phyloP scores from a whole-genome alignment of 2,797 vertebrate species.

The Neopelma chrysocephalum region DNA sequence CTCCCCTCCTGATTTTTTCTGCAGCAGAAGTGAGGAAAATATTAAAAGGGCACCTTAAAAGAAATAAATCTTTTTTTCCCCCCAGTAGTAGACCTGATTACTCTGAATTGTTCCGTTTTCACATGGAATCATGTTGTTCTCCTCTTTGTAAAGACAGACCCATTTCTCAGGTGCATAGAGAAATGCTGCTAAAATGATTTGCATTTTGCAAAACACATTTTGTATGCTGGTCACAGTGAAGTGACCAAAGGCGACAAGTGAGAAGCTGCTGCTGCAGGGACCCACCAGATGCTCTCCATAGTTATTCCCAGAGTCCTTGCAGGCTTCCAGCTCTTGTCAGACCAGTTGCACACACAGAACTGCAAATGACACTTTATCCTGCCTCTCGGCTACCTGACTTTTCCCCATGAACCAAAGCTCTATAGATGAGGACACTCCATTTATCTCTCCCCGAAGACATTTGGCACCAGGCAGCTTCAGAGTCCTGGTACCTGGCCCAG shows the following conservation, averaged over 20 bases:
- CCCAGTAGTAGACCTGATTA: neutral
- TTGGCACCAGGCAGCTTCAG: neutral
- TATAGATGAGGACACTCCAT: fast-evolving
- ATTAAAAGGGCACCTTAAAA: neutral
- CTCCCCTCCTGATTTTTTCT: neutral
- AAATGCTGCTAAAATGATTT: neutral
- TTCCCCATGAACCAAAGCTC: neutral
- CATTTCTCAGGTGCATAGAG: neutral
- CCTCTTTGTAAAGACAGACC: neutral
- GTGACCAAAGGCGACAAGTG: constrained; percentile 12
- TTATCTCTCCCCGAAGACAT: neutral
- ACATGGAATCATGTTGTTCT: neutral
- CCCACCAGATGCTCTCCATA: neutral
- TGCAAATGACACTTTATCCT: constrained; percentile 6
- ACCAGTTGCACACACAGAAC: neutral
- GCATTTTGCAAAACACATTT: neutral
- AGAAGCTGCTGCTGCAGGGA: neutral
- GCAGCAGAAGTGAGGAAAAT: neutral
- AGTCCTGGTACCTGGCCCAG: neutral
- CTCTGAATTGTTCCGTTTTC: neutral
- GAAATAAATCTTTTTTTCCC: neutral
- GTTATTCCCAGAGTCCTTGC: neutral
- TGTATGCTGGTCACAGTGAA: neutral
- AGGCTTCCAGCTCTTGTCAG: constrained; percentile 12
- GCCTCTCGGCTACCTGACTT: neutral